Percentiles rank a stretch among this genome's conserved stretches.
phyloP scores from a whole-genome alignment of 2,888 invertebrate genomes.

The Mesorhabditis sp. region DNA sequence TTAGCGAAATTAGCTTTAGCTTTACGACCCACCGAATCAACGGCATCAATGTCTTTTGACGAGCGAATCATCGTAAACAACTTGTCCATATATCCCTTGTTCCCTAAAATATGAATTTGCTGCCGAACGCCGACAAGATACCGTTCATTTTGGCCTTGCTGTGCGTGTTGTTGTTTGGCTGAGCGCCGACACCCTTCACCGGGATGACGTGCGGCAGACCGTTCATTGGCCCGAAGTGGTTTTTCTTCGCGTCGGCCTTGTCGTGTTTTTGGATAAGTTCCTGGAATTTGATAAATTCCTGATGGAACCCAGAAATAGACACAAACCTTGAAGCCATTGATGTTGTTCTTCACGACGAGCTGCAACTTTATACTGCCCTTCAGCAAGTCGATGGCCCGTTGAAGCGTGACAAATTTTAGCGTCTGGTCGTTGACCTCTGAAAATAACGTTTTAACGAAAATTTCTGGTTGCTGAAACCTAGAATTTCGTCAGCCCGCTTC shows the following conservation, averaged over 20 bases:
- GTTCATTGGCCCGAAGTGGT: not conserved
- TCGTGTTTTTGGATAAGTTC: slow-evolving; percentile 19
- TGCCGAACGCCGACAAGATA: too few species aligned
- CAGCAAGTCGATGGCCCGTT: slow-evolving; percentile 62
- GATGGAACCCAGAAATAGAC: not conserved
- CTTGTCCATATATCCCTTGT: slow-evolving; percentile 42
- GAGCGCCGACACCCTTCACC: not conserved
- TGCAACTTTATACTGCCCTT: slow-evolving; percentile 65
- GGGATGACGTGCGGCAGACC: not conserved
- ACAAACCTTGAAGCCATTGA: slow-evolving; percentile 66
- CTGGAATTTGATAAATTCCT: not conserved
- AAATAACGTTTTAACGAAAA: slow-evolving; percentile 63
- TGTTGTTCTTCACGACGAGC: slow-evolving; percentile 92
- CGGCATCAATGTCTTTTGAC: slow-evolving; percentile 29
- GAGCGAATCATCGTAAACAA: slow-evolving; percentile 47
- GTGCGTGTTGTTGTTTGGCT: not conserved
- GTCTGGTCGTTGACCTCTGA: slow-evolving; percentile 95
- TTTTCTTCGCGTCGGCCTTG: slow-evolving; percentile 18
- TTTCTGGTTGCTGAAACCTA: slow-evolving; percentile 9
- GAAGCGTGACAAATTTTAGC: slow-evolving; percentile 86
- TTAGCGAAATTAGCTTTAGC: too few species aligned
- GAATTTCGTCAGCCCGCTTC: slow-evolving; percentile 85
- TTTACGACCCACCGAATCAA: slow-evolving; percentile 36
- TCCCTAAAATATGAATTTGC: not conserved
- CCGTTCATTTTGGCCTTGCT: not conserved